Evolutionary conservation across 2,888 invertebrate species (phyloP).

Genomic region (Tyria jacobaeae): DNA sequence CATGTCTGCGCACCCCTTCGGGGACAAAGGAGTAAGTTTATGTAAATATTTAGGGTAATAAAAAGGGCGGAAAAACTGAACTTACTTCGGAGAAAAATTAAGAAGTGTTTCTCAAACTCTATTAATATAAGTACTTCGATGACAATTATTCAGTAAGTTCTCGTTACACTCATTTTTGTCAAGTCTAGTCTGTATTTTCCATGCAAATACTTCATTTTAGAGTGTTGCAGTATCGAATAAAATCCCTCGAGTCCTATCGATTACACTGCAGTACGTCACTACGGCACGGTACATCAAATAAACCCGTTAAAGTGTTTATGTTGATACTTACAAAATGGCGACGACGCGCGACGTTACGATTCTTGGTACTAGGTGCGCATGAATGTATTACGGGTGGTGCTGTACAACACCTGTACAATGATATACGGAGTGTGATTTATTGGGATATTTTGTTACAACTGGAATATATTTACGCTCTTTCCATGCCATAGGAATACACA

Average conservation of each 20-base stretch:
- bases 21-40: too few species aligned
- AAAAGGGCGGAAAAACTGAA: too few species aligned
- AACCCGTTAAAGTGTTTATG: constrained; percentile 53
- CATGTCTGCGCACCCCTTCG: too few species aligned
- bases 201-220: too few species aligned
- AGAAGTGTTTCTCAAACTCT: too few species aligned
- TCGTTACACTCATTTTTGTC: too few species aligned
- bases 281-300: constrained; percentile 12
- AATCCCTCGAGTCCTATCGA: constrained; percentile 15
- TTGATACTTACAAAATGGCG: constrained; percentile 59
- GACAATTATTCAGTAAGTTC: too few species aligned
- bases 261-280: constrained; percentile 37
- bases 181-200: too few species aligned
- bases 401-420: constrained; percentile 8
- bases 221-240: constrained; percentile 24
- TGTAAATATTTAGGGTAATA: too few species aligned
- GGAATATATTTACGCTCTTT: not conserved
- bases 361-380: constrained; percentile 19
- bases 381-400: constrained; percentile 20
- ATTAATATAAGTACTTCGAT: too few species aligned
- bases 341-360: constrained; percentile 39
- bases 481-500: not conserved
- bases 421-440: not conserved
- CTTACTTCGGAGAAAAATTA: too few species aligned
- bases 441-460: not conserved